These are phyloP conservation scores for Nomada ruficornis DNA, from an alignment of 2,888 invertebrate genomes.

Conservation along the genomic window DNA sequence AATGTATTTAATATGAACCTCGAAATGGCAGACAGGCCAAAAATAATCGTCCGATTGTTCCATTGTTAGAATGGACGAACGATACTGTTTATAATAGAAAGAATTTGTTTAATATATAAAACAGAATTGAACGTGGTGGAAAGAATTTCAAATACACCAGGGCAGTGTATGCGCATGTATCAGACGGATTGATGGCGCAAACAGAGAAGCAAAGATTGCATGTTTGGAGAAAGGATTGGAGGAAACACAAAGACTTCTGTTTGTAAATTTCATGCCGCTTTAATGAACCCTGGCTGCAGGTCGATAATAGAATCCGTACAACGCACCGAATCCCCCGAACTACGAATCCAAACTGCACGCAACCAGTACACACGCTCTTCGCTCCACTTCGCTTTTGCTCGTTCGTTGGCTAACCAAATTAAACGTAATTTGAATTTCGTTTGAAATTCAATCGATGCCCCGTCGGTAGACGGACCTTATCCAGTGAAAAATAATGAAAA, in stretches of 20 bases:
- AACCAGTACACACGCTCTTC: constrained; percentile 42
- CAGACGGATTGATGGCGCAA: background rate
- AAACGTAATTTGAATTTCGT: constrained; percentile 83
- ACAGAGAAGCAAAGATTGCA: background rate
- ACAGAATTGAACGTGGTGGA: background rate
- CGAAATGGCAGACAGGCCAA: no score
- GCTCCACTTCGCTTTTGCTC: constrained; percentile 36
- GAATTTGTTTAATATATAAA: no score
- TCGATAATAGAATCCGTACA: constrained; percentile 78
- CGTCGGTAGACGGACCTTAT: constrained; percentile 58
- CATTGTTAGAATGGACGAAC: no score
- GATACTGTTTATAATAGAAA: no score
- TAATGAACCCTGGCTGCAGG: constrained; percentile 65
- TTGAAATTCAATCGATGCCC: constrained; percentile 81
- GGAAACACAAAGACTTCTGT: constrained; percentile 41
- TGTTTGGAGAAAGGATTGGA: background rate
- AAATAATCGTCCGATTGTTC: no score
- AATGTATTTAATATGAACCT: no score
- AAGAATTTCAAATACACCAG: background rate
- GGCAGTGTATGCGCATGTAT: background rate
- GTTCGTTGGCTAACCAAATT: constrained; percentile 77
- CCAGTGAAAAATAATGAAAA: constrained; percentile 70
- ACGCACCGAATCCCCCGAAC: constrained; percentile 62
- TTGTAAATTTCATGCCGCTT: constrained; percentile 63
- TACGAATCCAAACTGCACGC: constrained; percentile 65